Percentiles rank a stretch among this genome's conserved stretches.
These are phyloP conservation scores for Ahaetulla prasina DNA, from an alignment of 2,113 vertebrate genomes.

Conservation along the genomic window DNA sequence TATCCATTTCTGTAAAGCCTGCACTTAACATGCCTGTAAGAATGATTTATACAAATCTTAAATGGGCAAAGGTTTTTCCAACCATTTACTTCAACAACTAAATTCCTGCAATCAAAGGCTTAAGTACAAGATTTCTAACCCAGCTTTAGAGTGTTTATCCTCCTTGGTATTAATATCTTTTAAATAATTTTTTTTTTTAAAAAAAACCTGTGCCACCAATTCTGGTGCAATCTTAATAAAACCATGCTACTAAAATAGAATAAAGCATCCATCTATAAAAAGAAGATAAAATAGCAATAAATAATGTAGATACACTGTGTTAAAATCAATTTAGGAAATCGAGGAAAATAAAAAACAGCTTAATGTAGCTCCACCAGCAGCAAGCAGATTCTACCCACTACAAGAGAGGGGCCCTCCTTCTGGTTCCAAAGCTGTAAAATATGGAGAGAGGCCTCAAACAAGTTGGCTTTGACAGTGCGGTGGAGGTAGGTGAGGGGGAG, in stretches of 20 bases:
- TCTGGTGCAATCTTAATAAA: background rate
- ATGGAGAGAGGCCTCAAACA: background rate
- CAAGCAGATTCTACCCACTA: background rate
- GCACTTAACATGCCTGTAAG: background rate
- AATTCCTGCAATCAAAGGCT: background rate
- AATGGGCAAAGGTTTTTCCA: background rate
- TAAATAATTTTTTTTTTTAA: background rate
- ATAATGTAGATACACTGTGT: background rate
- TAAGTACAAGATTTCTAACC: background rate
- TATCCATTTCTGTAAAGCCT: background rate
- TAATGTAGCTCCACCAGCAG: background rate
- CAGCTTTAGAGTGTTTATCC: background rate
- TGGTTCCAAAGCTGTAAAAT: background rate
- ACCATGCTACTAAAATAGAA: background rate
- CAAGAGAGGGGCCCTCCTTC: background rate
- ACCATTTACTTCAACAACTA: background rate
- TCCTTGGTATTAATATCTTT: background rate
- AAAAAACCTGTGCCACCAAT: background rate
- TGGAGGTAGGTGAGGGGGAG: too few relatives aligned
- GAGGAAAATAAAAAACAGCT: background rate
- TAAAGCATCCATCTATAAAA: background rate
- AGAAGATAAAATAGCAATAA: background rate
- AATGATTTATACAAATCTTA: background rate
- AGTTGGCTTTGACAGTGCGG: background rate
- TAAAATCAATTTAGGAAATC: background rate